Evolutionary conservation across 2,888 invertebrate species (phyloP).

Genomic region (Thymelicus lineola): DNA sequence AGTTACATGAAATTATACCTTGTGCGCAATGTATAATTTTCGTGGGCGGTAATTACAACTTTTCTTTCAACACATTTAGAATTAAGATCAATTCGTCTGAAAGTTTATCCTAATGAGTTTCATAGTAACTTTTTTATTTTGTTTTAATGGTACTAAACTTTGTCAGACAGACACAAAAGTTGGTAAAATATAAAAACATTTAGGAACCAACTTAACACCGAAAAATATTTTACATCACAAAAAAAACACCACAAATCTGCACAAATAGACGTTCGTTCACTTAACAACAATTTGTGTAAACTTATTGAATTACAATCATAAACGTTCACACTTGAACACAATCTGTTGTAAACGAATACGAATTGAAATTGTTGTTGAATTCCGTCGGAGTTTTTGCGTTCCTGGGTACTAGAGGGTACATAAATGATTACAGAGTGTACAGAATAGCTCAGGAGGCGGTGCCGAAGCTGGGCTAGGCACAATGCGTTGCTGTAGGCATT

Average conservation of each 20-base stretch:
- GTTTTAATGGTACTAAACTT: no score
- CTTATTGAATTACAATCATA: constrained; percentile 27
- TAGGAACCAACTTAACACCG: no score
- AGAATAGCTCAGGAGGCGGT: constrained; percentile 30
- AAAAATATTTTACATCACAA: no score
- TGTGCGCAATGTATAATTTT: neutral
- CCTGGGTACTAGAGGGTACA: constrained; percentile 19
- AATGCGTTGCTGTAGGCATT: constrained; percentile 62
- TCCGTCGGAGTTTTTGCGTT: constrained; percentile 28
- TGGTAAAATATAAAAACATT: no score
- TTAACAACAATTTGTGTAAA: neutral
- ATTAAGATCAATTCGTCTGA: neutral
- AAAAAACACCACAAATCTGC: neutral
- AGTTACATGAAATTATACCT: constrained; percentile 15
- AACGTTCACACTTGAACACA: constrained; percentile 31
- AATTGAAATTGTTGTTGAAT: constrained; percentile 19
- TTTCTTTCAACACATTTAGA: neutral
- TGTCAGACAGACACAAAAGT: no score
- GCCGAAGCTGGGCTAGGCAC: constrained; percentile 50
- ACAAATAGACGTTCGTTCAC: no score
- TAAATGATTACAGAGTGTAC: constrained; percentile 26
- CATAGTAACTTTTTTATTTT: no score
- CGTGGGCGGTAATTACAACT: constrained; percentile 19
- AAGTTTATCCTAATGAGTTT: no score
- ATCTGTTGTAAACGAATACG: constrained; percentile 23